These are phyloP conservation scores for Bryconaethiops microstoma DNA, from an alignment of 2,797 vertebrate genomes.

Conservation along the genomic window DNA sequence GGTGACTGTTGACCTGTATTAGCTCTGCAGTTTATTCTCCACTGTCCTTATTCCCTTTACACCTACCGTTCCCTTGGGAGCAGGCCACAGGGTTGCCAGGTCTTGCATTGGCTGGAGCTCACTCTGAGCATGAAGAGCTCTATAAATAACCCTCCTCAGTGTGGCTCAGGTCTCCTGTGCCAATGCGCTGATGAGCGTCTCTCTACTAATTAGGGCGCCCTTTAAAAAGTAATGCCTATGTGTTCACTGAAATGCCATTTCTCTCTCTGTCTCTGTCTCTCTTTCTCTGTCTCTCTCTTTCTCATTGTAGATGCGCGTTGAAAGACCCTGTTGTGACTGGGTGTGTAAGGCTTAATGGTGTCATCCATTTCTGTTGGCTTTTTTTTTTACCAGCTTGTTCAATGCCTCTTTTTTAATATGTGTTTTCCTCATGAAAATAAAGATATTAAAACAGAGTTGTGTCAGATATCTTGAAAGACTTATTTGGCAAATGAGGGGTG, in stretches of 20 bases:
- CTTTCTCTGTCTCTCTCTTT: too few species aligned
- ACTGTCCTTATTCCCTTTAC: background rate
- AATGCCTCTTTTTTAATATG: too few species aligned
- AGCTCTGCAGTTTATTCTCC: background rate
- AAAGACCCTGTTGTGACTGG: too few species aligned
- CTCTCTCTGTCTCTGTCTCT: conserved; percentile 16
- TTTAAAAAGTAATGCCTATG: background rate
- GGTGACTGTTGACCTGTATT: background rate
- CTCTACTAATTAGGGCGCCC: conserved; percentile 28
- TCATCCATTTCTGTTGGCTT: too few species aligned
- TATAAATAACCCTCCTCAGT: conserved; percentile 50
- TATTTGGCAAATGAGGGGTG: too few species aligned
- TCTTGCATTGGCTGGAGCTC: conserved; percentile 27
- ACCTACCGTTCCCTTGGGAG: background rate
- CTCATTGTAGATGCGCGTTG: too few species aligned
- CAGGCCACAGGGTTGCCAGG: background rate
- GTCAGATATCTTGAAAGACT: too few species aligned
- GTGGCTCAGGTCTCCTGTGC: conserved; percentile 44
- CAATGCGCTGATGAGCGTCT: conserved; percentile 46
- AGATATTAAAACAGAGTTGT: too few species aligned
- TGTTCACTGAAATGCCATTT: background rate
- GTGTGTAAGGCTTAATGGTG: too few species aligned
- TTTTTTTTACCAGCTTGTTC: too few species aligned
- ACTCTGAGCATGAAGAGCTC: conserved; percentile 35
- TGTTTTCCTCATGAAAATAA: too few species aligned